phyloP scores from a whole-genome alignment of 2,888 invertebrate species.

The Taenaris catops region DNA sequence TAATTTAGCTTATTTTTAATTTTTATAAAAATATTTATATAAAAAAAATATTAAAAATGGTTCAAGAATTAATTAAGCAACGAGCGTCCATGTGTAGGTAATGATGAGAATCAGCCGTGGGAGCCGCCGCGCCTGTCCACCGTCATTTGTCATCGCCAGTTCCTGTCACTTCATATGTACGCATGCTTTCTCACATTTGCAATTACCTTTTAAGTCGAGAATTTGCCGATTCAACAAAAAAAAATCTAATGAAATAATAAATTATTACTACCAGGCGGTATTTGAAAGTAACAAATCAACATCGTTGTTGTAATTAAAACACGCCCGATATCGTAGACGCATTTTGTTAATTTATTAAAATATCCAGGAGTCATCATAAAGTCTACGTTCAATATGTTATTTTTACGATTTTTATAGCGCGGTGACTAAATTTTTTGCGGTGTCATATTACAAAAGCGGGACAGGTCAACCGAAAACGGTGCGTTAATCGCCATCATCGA shows the following conservation, averaged over 20 bases:
- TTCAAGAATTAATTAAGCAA: no score
- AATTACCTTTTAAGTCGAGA: conserved; percentile 66
- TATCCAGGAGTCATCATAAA: conserved; percentile 29
- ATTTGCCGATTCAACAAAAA: conserved; percentile 53
- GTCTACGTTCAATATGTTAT: conserved; percentile 29
- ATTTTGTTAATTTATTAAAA: conserved; percentile 26
- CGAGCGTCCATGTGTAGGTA: conserved; percentile 34
- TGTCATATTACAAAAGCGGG: conserved; percentile 49
- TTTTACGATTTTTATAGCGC: conserved; percentile 9
- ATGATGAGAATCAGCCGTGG: conserved; percentile 60
- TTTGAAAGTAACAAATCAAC: no score
- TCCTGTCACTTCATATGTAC: conserved; percentile 57
- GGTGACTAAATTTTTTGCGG: conserved; percentile 26
- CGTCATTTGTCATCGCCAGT: conserved; percentile 71
- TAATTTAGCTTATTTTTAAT: no score
- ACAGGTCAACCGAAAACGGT: conserved; percentile 46
- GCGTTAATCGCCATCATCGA: conserved; percentile 46
- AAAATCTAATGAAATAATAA: no score
- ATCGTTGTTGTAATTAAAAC: no score
- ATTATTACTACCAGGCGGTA: no score
- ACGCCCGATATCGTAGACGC: no score
- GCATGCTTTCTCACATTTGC: conserved; percentile 64
- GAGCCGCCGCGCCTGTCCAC: conserved; percentile 42
- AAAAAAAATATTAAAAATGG: no score
- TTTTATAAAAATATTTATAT: no score